These are phyloP conservation scores for Eretmocerus hayati DNA, from an alignment of 2,888 invertebrate genomes.

Conservation along the genomic window DNA sequence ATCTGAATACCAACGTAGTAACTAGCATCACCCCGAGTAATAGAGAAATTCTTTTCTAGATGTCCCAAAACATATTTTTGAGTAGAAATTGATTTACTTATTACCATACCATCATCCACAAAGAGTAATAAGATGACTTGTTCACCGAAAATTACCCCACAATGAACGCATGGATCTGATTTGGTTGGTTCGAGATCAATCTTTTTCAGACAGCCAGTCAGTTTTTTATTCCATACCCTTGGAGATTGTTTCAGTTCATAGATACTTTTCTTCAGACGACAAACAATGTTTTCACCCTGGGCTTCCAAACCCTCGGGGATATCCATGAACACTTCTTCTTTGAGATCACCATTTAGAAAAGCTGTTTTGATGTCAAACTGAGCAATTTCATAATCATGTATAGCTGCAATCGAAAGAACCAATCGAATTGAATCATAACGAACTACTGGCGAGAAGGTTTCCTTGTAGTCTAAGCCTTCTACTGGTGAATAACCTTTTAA, in stretches of 20 bases:
- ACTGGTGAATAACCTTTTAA: no score
- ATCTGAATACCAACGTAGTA: slow-evolving; percentile 14
- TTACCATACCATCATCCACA: slow-evolving; percentile 14
- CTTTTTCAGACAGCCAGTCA: slow-evolving; percentile 18
- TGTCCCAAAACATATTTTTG: slow-evolving; percentile 1
- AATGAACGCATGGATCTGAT: slow-evolving; percentile 26
- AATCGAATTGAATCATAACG: no score
- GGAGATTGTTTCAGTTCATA: no score
- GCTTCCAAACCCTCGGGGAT: slow-evolving; percentile 24
- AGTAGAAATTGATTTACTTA: not conserved
- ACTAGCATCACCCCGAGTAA: slow-evolving; percentile 1
- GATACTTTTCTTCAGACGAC: no score
- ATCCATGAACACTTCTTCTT: no score
- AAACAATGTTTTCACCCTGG: no score
- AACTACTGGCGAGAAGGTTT: slow-evolving; percentile 34
- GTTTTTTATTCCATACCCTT: slow-evolving; percentile 28
- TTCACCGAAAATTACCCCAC: slow-evolving; percentile 4
- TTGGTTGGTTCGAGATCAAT: slow-evolving; percentile 20
- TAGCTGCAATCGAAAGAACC: no score
- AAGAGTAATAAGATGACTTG: slow-evolving; percentile 7
- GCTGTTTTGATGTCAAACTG: no score
- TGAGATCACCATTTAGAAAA: no score
- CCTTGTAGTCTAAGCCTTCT: slow-evolving; percentile 30
- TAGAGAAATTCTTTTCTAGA: slow-evolving; percentile 3
- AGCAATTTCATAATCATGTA: no score